Base-by-base conservation (phyloP, 2,113 vertebrate genomes). In the Semnornis frantzii region DNA sequence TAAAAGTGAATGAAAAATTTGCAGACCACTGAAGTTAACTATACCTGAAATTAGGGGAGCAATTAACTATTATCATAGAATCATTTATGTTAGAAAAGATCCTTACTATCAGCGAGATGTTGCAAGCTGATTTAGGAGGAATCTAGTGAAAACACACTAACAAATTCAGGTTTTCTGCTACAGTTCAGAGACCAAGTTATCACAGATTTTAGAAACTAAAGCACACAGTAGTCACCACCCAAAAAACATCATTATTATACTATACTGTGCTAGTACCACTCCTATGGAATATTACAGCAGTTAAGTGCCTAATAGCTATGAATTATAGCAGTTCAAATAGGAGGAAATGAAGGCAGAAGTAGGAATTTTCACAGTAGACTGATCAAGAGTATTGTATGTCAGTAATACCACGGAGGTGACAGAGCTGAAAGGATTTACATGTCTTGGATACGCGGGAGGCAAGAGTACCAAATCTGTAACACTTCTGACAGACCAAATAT, bases 301-400 rank as follows among this genome's bases (percentile, higher is more conserved):
- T 71, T 66, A 74, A 86, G 30, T 55, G 20, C 46, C 48, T 1
- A 3, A 73, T 10, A 89, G 60, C 60, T 71, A 37, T 85, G 89
- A 96, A 62, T 89, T 94, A 94, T 30, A 87, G 90, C 75, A 85
- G 33, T 48, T 30, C 64, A 87, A 90, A 82, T 60, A 79, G 46
- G 28, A 89, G 91, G 94, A 96, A 95, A 92, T 92, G 33, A 96
- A 95, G 54, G 60, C 64, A 91, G 57, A 57, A 80, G 71, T 33
- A 87, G 63, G 71, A 92, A 92, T 82, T 91, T 93, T 93, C 85
- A 92, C 89, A 83, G 91, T 33, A 42, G 68, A 74, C 23, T 89
- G 94, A 93, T 91, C 94, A 96, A 74, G 64, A 52, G 87, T 71
- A 12, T 85, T 87, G 20, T 30, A 21, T 83, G 58, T 58, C 27